Conservation (phyloP, 2,113 vertebrate genomes). For the Mola mola region DNA sequence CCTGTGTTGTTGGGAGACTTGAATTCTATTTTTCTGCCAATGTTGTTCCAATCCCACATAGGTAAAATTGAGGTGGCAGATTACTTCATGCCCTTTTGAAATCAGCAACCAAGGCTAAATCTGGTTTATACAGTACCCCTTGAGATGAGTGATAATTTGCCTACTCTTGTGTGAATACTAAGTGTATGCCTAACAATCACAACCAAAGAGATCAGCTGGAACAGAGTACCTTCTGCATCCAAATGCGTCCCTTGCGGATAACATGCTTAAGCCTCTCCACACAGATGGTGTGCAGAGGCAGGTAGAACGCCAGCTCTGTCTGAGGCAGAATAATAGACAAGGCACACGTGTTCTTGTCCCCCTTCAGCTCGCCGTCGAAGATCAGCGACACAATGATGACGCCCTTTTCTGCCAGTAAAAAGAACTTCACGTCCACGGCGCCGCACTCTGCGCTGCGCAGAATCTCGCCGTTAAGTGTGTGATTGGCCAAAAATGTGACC, state of each 20-base stretch:
- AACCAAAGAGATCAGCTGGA: background rate
- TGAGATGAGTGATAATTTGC: conserved; percentile 5
- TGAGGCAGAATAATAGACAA: conserved; percentile 95
- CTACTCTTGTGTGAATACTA: background rate
- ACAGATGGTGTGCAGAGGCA: conserved; percentile 93
- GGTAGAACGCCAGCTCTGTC: conserved; percentile 92
- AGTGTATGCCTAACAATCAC: background rate
- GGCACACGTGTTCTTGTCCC: conserved; percentile 96
- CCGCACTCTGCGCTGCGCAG: conserved; percentile 95
- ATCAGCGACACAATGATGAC: conserved; percentile 98
- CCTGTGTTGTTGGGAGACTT: conserved; percentile 21
- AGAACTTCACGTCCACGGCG: conserved; percentile 98
- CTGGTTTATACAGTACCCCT: background rate
- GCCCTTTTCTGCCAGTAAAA: conserved; percentile 94
- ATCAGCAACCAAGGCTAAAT: background rate
- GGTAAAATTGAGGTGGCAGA: conserved; percentile 20
- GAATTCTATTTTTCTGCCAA: conserved; percentile 37
- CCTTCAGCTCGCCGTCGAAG: conserved; percentile 97
- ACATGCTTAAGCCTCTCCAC: conserved; percentile 95
- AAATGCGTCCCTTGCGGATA: conserved; percentile 96
- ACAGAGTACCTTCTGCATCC: conserved; percentile 94
- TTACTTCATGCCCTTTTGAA: conserved; percentile 25
- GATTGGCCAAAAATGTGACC: conserved; percentile 96
- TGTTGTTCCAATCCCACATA: conserved; percentile 26
- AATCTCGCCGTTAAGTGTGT: conserved; percentile 97